Evolutionary conservation across 2,888 invertebrate genomes (phyloP).

Genomic region (Ceriagrion tenellum): DNA sequence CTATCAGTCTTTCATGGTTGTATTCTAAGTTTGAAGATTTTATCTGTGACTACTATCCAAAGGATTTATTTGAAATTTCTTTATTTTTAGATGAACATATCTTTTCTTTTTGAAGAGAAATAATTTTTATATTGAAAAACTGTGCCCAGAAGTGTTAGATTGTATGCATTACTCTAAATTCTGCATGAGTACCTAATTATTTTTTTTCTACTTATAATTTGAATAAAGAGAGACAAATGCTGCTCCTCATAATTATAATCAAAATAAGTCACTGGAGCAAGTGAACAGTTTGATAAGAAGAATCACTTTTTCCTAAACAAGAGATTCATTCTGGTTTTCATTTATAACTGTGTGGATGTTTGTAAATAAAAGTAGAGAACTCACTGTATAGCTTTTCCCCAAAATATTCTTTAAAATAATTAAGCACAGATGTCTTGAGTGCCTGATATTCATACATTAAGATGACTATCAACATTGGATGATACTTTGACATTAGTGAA

Average conservation of each 20-base stretch:
- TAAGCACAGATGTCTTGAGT: conserved; percentile 59
- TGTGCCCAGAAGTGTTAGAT: conserved; percentile 31
- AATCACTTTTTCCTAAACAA: conserved; percentile 46
- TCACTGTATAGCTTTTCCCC: conserved; percentile 66
- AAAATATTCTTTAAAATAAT: conserved; percentile 41
- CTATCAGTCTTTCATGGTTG: not conserved
- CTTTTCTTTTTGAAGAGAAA: conserved; percentile 17
- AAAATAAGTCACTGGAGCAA: conserved; percentile 39
- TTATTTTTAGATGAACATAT: conserved; percentile 39
- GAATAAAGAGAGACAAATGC: not conserved
- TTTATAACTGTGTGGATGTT: conserved; percentile 66
- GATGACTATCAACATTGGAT: conserved; percentile 50
- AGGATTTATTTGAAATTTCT: conserved; percentile 36
- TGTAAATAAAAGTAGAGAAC: conserved; percentile 56
- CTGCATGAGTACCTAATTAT: not conserved
- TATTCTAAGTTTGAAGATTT: not conserved
- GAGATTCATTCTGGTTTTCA: conserved; percentile 52
- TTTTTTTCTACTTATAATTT: not conserved
- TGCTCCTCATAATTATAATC: conserved; percentile 3
- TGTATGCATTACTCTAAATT: conserved; percentile 28
- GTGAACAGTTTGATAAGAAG: conserved; percentile 53
- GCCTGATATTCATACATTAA: conserved; percentile 63
- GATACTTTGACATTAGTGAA: conserved; percentile 51
- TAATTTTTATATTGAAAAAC: conserved; percentile 1
- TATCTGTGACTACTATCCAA: conserved; percentile 12